Evolutionary conservation across 2,888 invertebrate species (phyloP).

Genomic region (Tridacna gigas): DNA sequence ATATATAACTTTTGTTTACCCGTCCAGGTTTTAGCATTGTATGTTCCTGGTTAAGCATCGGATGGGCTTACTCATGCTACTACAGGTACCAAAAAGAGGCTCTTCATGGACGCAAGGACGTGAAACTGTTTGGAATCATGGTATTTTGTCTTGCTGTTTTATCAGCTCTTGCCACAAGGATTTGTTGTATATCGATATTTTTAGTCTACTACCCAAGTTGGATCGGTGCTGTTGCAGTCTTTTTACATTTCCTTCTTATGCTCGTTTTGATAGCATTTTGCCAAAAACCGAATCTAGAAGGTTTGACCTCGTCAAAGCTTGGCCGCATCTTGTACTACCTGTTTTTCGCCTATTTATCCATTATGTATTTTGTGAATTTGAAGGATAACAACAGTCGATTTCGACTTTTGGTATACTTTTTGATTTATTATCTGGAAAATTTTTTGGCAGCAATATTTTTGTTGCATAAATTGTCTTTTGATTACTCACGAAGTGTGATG

Average conservation of each 20-base stretch:
- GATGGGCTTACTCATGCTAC: slow-evolving; percentile 50
- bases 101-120: slow-evolving; percentile 23
- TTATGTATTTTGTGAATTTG: slow-evolving; percentile 44
- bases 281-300: slow-evolving; percentile 41
- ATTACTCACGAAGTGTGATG: neutral
- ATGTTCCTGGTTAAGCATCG: slow-evolving; percentile 51
- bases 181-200: slow-evolving; percentile 33
- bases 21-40: slow-evolving; percentile 28
- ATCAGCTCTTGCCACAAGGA: slow-evolving; percentile 32
- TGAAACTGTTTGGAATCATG: slow-evolving; percentile 25
- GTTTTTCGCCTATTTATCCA: slow-evolving; percentile 47
- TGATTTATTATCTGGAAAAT: slow-evolving; percentile 40
- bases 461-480: slow-evolving; percentile 4
- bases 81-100: slow-evolving; percentile 43
- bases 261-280: slow-evolving; percentile 38
- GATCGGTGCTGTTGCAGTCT: slow-evolving; percentile 25
- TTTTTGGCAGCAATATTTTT: slow-evolving; percentile 20
- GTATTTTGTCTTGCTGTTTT: slow-evolving; percentile 34
- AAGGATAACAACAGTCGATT: slow-evolving; percentile 12
- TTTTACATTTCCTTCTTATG: slow-evolving; percentile 30
- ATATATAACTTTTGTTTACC: neutral
- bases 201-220: slow-evolving; percentile 25
- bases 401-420: slow-evolving; percentile 41
- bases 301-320: slow-evolving; percentile 1
- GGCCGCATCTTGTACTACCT: slow-evolving; percentile 38